Evolutionary conservation across 2,797 vertebrate genomes (phyloP).

Genomic region (Mormyrops attenuatus): DNA sequence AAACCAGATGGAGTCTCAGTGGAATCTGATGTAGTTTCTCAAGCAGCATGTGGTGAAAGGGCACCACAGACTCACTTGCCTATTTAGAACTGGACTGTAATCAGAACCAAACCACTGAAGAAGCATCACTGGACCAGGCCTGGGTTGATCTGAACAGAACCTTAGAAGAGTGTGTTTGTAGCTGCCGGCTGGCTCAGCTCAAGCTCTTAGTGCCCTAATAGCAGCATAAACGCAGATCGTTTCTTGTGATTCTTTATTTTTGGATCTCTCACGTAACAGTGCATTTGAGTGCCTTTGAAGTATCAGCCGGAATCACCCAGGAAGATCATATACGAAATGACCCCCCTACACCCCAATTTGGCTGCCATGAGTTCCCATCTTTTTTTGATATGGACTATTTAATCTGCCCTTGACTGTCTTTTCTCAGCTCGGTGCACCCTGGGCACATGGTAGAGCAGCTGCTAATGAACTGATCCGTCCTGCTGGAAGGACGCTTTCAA

Average conservation of each 20-base stretch:
- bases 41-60: neutral
- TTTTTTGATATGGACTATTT: conserved; percentile 47
- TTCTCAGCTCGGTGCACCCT: conserved; percentile 35
- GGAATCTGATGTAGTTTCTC: neutral
- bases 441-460: conserved; percentile 29
- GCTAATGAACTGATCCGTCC: neutral
- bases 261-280: neutral
- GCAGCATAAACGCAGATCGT: neutral
- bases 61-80: neutral
- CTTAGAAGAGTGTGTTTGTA: neutral
- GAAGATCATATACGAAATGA: conserved; percentile 26
- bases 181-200: neutral
- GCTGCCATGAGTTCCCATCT: conserved; percentile 21
- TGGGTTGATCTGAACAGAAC: neutral
- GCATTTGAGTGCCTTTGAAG: neutral
- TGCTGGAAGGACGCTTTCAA: neutral
- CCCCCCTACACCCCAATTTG: neutral
- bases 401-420: conserved; percentile 35
- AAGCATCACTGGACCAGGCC: neutral
- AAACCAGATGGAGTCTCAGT: neutral
- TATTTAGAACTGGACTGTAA: neutral
- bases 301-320: conserved; percentile 24
- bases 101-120: neutral
- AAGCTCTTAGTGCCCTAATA: neutral
- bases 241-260: neutral